phyloP scores from a whole-genome alignment of 2,113 vertebrate species.

The Pogonocichla stellata region DNA sequence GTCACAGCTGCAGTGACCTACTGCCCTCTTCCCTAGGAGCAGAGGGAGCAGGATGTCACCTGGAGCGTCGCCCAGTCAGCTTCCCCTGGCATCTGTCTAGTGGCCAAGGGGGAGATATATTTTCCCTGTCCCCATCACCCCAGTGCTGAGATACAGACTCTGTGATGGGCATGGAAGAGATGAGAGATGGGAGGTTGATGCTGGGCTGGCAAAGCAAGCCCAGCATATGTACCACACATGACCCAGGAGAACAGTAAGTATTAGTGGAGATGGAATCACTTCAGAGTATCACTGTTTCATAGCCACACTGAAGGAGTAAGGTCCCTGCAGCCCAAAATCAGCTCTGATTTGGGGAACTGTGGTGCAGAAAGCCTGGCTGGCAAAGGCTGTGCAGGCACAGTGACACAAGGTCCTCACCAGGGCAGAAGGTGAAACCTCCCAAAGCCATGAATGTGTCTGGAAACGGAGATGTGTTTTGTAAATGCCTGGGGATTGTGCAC shows the following conservation, averaged over 20 bases:
- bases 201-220: neutral
- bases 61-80: accelerated
- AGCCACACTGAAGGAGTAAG: neutral
- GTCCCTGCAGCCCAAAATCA: neutral
- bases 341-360: accelerated
- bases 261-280: neutral
- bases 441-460: neutral
- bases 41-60: neutral
- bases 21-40: neutral
- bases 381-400: neutral
- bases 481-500: neutral
- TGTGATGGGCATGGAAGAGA: neutral
- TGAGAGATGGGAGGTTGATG: neutral
- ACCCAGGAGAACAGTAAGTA: neutral
- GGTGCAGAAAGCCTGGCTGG: neutral
- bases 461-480: neutral
- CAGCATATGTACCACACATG: accelerated
- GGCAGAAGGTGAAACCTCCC: neutral
- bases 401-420: neutral
- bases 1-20: constrained; percentile 7
- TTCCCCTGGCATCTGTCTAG: neutral
- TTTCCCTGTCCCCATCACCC: neutral
- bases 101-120: neutral
- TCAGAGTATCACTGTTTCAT: accelerated
- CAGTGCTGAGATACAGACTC: neutral